Conservation (phyloP, 2,797 vertebrate species). For the Rhodeus uyekii region DNA sequence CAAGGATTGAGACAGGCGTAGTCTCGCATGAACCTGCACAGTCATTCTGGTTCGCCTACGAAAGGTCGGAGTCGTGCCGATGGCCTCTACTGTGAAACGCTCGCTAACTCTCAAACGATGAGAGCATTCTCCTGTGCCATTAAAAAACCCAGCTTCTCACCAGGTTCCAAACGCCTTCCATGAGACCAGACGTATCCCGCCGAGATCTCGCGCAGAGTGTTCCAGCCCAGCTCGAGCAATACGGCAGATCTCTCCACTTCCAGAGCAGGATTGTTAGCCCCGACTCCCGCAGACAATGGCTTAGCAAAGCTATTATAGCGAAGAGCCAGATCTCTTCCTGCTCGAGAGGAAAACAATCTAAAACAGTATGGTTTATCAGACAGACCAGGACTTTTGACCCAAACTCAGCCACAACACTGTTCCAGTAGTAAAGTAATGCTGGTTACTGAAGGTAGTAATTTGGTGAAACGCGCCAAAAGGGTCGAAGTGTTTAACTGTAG, state of each 20-base stretch:
- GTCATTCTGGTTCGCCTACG: neutral
- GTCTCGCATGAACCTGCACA: neutral
- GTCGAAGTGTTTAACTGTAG: constrained; percentile 21
- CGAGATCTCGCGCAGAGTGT: neutral
- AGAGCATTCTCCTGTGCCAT: constrained; percentile 29
- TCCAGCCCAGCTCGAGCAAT: constrained; percentile 30
- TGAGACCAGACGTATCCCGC: constrained; percentile 30
- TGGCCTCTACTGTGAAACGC: neutral
- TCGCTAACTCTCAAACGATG: constrained; percentile 2
- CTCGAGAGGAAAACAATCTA: constrained; percentile 22
- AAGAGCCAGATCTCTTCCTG: constrained; percentile 10
- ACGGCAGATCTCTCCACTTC: neutral
- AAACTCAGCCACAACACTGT: neutral
- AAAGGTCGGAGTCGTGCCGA: constrained; percentile 16
- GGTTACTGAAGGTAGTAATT: constrained; percentile 14
- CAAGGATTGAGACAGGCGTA: neutral
- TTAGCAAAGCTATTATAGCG: constrained; percentile 18
- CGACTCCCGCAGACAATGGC: neutral
- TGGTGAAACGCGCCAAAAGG: neutral
- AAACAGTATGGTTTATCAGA: constrained; percentile 7
- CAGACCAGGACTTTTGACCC: constrained; percentile 35
- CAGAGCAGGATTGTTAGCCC: constrained; percentile 7
- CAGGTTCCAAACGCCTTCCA: neutral
- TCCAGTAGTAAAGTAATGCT: constrained; percentile 1
- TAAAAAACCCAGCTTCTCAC: constrained; percentile 18